Evolutionary conservation across 2,888 invertebrate genomes (phyloP), one percentile per base, ranked within the genome.

Genomic region (Troides oblongomaculatus): DNA sequence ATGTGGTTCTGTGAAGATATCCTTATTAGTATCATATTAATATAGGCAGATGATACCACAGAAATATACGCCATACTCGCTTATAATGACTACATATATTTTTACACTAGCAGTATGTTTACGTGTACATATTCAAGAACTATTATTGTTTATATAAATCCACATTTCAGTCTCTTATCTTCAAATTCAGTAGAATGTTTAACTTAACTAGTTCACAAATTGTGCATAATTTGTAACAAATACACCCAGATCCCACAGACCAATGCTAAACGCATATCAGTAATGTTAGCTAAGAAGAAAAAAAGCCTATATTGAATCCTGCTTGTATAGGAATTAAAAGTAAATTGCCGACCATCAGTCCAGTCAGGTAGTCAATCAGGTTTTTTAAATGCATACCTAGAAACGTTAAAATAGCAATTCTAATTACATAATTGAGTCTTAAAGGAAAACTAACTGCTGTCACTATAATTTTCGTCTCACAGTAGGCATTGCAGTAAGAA

Each of bases 281-380:
- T 6, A 65, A 67, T 64, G 57, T 60, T 57, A 56, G 14, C n/a
- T 25, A 59, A 57, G 68, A 69, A 69, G 67, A 72, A 72, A 69
- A 65, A 69, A 71, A 72, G 69, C 67, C 58, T 62, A 72, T 36
- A 59, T 5, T 58, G 53, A 72, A 71, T 68, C 71, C 72, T 72
- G 72, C 66, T 71, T 68, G 36, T 57, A 63, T 50, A 50, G 21
- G 58, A 1, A 46, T 68, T 59, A 50, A 21, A 59, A 36, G 43
- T 43, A n/a, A 36, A 21, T 36, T 59, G 50, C 18, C 21, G 21
- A 8, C 39, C 21, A 62, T 67, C 46, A 36, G 14, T 23, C 59
- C 68, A 30, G 30, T 30, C 53, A 68, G 30, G 64, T 36, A 68
- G 58, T n/a, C 12, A 59, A 36, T 21, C 60, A 8, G 64, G 36